Conservation (phyloP, 2,113 vertebrate species). For the Perca flavescens region DNA sequence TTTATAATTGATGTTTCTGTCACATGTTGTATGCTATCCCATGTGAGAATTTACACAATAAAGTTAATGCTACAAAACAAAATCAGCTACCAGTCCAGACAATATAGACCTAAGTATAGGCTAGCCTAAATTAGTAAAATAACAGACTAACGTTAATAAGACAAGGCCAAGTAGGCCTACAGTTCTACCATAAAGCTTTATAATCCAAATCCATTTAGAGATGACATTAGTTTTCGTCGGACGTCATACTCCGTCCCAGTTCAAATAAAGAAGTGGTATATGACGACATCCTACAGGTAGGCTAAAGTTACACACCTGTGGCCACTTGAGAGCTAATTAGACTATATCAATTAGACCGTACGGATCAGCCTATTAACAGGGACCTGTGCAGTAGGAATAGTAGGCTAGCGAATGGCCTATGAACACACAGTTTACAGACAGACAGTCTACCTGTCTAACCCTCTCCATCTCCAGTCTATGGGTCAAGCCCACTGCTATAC, state of each 20-base stretch:
- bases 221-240: neutral
- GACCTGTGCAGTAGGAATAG: too few relatives aligned
- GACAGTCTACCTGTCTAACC: neutral
- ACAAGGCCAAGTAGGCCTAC: neutral
- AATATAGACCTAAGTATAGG: too few relatives aligned
- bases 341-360: too few relatives aligned
- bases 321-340: neutral
- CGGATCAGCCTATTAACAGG: neutral
- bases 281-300: neutral
- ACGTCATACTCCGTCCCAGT: neutral
- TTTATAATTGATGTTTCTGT: too few relatives aligned
- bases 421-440: neutral
- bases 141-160: neutral
- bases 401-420: too few relatives aligned
- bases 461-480: too few relatives aligned
- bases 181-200: neutral
- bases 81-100: neutral
- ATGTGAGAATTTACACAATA: too few relatives aligned
- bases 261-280: neutral
- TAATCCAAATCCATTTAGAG: neutral
- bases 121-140: neutral
- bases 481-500: neutral
- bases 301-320: conserved; percentile 1
- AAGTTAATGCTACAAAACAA: too few relatives aligned
- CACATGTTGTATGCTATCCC: too few relatives aligned